Conservation (phyloP, 2,888 invertebrate species). For the Eupithecia subfuscata region DNA sequence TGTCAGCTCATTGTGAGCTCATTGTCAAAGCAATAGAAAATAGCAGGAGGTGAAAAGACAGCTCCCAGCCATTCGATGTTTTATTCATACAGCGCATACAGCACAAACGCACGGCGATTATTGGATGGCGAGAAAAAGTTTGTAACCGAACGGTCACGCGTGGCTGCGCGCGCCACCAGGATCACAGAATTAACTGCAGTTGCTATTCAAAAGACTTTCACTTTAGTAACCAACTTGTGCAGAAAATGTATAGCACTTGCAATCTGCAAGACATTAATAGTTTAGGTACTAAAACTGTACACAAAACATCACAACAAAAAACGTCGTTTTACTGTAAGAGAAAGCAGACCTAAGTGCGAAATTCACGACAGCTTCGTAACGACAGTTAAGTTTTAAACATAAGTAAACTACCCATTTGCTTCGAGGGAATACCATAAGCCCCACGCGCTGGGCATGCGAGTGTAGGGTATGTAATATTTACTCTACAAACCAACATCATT, state of each 20-base stretch:
- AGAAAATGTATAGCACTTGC: background rate
- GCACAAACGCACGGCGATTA: constrained; percentile 27
- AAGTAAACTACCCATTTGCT: background rate
- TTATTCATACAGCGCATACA: constrained; percentile 31
- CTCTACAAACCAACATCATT: no score
- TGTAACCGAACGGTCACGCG: constrained; percentile 35
- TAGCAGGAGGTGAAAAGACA: constrained; percentile 22
- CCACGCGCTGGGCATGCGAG: no score
- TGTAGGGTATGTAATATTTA: no score
- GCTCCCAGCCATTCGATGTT: constrained; percentile 17
- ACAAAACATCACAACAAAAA: background rate
- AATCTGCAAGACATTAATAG: background rate
- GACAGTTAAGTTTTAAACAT: background rate
- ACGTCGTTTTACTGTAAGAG: background rate
- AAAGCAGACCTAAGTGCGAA: constrained; percentile 7
- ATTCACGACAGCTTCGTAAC: background rate
- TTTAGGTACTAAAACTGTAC: background rate
- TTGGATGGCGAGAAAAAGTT: constrained; percentile 36
- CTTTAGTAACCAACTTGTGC: constrained; percentile 9
- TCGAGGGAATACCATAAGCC: no score
- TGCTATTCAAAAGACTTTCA: constrained; percentile 17
- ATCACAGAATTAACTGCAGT: constrained; percentile 15
- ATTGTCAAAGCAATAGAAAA: constrained; percentile 2
- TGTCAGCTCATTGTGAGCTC: no score
- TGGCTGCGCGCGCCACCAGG: constrained; percentile 23